These are phyloP conservation scores for Polyergus mexicanus DNA, from an alignment of 1,140 invertebrate genomes.

Conservation along the genomic window DNA sequence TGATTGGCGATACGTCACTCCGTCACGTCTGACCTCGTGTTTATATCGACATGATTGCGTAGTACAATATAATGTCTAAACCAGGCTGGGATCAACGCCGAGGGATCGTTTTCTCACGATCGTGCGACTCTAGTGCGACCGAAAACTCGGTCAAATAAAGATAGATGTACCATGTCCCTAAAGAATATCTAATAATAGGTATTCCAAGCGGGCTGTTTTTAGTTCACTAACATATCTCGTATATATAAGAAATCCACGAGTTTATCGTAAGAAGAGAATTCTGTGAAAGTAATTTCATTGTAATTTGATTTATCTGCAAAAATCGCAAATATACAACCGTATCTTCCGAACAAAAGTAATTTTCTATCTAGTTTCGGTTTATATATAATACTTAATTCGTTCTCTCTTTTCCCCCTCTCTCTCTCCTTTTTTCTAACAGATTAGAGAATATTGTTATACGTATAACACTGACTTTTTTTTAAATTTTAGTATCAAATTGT, in stretches of 20 bases:
- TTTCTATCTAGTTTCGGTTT: neutral
- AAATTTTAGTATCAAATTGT: neutral
- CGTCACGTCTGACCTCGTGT: conserved; percentile 31
- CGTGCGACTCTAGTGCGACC: conserved; percentile 16
- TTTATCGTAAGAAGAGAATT: conserved; percentile 3
- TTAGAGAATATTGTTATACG: neutral
- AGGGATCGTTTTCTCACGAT: conserved; percentile 32
- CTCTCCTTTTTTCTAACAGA: too few species aligned
- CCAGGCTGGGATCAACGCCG: neutral
- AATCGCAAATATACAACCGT: neutral
- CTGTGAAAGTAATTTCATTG: conserved; percentile 1
- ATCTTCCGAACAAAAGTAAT: conserved; percentile 2
- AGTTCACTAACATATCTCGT: conserved; percentile 12
- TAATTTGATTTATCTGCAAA: conserved; percentile 1
- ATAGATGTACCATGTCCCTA: conserved; percentile 6
- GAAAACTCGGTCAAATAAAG: conserved; percentile 19
- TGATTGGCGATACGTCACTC: conserved; percentile 15
- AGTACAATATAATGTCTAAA: conserved; percentile 37
- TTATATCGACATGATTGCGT: conserved; percentile 37
- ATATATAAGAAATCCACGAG: conserved; percentile 4
- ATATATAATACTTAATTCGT: neutral
- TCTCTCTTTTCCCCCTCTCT: too few species aligned
- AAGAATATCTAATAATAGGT: conserved; percentile 47
- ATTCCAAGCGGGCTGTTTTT: conserved; percentile 23
- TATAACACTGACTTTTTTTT: neutral